Base-by-base conservation (phyloP, 2,888 invertebrate species). In the Limnephilus rhombicus region DNA sequence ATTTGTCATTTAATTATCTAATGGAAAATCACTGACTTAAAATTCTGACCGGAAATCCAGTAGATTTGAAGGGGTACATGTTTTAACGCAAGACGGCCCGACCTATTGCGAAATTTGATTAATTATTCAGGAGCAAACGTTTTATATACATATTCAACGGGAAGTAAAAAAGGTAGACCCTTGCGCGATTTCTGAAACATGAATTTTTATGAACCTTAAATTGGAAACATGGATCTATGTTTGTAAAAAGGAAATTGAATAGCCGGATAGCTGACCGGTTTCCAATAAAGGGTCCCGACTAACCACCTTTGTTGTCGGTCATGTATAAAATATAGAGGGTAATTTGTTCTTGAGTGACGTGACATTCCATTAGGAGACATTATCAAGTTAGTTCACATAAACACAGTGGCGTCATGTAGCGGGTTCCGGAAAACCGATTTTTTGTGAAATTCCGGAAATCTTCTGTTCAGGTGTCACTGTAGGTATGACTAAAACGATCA, bases 11-110 rank as follows among this genome's bases (percentile, higher is more conserved):
- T 2, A 68, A 68, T 68, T 68, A 24, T 9, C 9, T 68, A 68
- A 68, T n/a, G 24, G 24, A 68, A 68, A 68, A 68, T 68, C 18
- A 68, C 31, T 31, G 31, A 31, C 31, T 31, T 31, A 31, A 31
- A 24, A 68, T 34, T 24, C 37, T 1, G 18, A 18, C 83, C 89
- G 49, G 80, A 80, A 86, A 45, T 89, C 90, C 90, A 92, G 91
- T 91, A 91, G 91, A 91, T 81, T 87, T 92, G 91, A 91, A 91
- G 92, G 82, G 68, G 87, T 83, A 91, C 87, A 90, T 91, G 87
- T 91, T 91, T 82, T 90, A 68, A 85, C 15, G 85, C 85, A 85
- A 90, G 83, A 49, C 68, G 87, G 34, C 45, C 86, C 49, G 41
- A 85, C 68, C 85, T 82, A 34, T 45, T 81, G 91, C 41, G 29